Evolutionary conservation across 2,888 invertebrate genomes (phyloP), one percentile per base, ranked within the genome.

Genomic region (Coenonympha glycerion): DNA sequence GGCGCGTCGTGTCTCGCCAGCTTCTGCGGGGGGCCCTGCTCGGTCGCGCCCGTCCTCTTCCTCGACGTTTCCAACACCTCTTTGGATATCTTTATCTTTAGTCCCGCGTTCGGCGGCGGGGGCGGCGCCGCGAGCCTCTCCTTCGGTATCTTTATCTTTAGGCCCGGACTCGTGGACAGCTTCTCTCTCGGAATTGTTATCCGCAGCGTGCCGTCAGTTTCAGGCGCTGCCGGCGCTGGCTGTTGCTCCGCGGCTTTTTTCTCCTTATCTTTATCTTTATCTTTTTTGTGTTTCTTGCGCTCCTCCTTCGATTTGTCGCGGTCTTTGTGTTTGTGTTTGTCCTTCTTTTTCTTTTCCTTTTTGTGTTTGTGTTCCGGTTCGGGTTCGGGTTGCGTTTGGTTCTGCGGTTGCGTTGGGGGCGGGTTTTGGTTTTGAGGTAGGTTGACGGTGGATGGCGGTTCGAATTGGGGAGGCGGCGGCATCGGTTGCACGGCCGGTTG

Each of bases 141-240:
- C 68, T 93, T 94, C 0, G 93, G 92, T 45, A 95, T 95, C 75
- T 94, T 95, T 41, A 95, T 93, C 74, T 95, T 95, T 39, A 95
- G 70, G 0, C 92, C 91, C 0, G 87, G 83, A 45, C 79, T 79
- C 0, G 84, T 62, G 0, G 80, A 74, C 1, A 85, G 49, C 52
- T 84, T 86, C 1, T 88, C 87, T 9, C 83, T 58, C 0, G 87
- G 87, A 50, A 88, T 87, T 0, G 87, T 88, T 62, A 88, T 87
- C 51, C 76, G 63, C 1, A 86, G 33, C 4, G 78, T 63, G 0
- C 79, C 83, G 28, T 84, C 83, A 2, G 53, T 51, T n/a, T 61
- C 58, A 2, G 56, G 55, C 1, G 55, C 55, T 3, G 55, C 49
- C 6, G 61, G 58, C 1, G 60, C 50, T 8, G 13, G 22, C 9